Evolutionary conservation across 53 echinoderm and acorn worm species (phyloP).

Genomic region (Zoroaster sp.): DNA sequence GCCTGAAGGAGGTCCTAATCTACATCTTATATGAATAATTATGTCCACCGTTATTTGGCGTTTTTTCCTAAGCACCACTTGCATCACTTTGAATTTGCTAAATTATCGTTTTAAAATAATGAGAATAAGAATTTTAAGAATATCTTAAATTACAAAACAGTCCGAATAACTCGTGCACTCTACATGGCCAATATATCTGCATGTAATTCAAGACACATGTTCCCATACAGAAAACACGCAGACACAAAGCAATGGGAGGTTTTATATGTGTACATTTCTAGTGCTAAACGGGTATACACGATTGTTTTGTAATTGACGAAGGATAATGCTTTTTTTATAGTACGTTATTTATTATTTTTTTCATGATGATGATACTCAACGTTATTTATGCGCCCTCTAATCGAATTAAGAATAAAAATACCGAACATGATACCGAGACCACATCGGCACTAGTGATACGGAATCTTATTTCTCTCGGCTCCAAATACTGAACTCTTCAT

Average conservation of each 20-base stretch:
- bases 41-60: no score
- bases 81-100: no score
- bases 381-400: background rate
- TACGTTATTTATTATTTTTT: background rate
- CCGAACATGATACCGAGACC: constrained; percentile 5
- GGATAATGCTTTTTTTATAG: background rate
- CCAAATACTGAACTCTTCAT: background rate
- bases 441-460: background rate
- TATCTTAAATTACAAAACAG: no score
- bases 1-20: background rate
- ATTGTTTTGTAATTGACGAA: background rate
- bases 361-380: background rate
- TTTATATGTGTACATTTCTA: no score
- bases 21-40: background rate
- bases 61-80: no score
- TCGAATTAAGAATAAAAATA: background rate
- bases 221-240: background rate
- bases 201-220: no score
- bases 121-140: no score
- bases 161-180: no score
- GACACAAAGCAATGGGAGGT: background rate
- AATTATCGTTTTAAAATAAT: no score
- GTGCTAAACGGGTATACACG: background rate
- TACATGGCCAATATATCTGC: no score
- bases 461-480: background rate